Evolutionary conservation across 2,113 vertebrate species (phyloP).

Genomic region (Spea bombifrons): DNA sequence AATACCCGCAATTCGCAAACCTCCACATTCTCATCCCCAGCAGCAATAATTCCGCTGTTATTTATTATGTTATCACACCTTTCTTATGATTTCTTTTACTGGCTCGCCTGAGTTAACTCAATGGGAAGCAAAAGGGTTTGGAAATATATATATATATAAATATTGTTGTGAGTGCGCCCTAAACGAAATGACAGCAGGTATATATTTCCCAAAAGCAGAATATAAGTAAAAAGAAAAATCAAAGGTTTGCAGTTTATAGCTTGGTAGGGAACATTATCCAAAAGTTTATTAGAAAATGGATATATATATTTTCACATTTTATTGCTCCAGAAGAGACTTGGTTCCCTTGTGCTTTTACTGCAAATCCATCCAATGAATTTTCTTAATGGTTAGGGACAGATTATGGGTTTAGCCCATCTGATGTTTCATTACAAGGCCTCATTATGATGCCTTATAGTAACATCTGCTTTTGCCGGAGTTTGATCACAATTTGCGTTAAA

Average conservation of each 20-base stretch:
- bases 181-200: slow-evolving; percentile 22
- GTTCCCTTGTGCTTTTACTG: slow-evolving; percentile 27
- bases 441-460: slow-evolving; percentile 31
- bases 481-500: slow-evolving; percentile 25
- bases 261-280: slow-evolving; percentile 27
- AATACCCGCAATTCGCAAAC: slow-evolving; percentile 19
- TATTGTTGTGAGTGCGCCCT: slow-evolving; percentile 4
- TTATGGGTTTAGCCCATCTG: slow-evolving; percentile 36
- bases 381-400: slow-evolving; percentile 29
- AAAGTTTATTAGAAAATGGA: slow-evolving; percentile 32
- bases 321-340: slow-evolving; percentile 10
- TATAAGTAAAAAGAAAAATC: slow-evolving; percentile 16
- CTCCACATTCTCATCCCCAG: neutral
- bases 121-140: slow-evolving; percentile 4
- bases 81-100: neutral
- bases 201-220: slow-evolving; percentile 24
- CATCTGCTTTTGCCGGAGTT: slow-evolving; percentile 30
- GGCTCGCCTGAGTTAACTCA: neutral
- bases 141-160: neutral
- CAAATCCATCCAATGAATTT: slow-evolving; percentile 19
- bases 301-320: slow-evolving; percentile 27
- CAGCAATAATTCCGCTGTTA: neutral
- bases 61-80: slow-evolving; percentile 6
- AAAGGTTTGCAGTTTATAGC: slow-evolving; percentile 19
- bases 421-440: slow-evolving; percentile 35